phyloP scores from a whole-genome alignment of 2,113 vertebrate genomes.

The Leptobrachium leishanense region DNA sequence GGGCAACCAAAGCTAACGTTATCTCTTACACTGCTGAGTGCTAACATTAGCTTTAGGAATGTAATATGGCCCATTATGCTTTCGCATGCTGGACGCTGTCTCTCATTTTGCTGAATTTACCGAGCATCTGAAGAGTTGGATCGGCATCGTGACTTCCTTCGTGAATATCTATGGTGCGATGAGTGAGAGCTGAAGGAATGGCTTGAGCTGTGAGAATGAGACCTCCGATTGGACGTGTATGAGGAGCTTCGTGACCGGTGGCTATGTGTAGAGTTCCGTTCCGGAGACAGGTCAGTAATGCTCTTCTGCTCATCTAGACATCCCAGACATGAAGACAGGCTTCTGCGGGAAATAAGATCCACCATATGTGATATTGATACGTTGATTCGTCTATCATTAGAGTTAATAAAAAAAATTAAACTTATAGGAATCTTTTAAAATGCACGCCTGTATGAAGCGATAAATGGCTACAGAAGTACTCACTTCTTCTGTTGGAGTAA shows the following conservation, averaged over 20 bases:
- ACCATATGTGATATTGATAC: neutral
- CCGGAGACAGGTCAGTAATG: conserved; percentile 51
- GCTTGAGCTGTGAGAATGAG: conserved; percentile 69
- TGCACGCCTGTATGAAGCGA: too few relatives aligned
- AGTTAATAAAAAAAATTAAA: neutral
- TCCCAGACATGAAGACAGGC: conserved; percentile 66
- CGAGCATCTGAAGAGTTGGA: conserved; percentile 79
- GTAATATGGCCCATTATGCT: too few relatives aligned
- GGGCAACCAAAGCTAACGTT: too few relatives aligned
- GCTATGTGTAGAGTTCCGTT: conserved; percentile 56
- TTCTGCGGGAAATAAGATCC: conserved; percentile 62
- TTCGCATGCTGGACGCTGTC: too few relatives aligned
- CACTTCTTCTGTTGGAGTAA: too few relatives aligned
- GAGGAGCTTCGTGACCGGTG: conserved; percentile 65
- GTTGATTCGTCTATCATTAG: neutral
- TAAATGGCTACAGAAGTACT: too few relatives aligned
- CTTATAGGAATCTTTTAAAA: neutral
- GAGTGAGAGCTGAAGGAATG: conserved; percentile 66
- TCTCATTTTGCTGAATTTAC: conserved; percentile 54
- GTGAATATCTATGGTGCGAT: conserved; percentile 61
- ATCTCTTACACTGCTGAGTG: too few relatives aligned
- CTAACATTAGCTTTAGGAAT: too few relatives aligned
- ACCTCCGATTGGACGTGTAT: conserved; percentile 62
- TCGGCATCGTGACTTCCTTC: conserved; percentile 75
- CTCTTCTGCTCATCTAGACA: conserved; percentile 63